Evolutionary conservation across 1,140 invertebrate genomes (phyloP).

Genomic region (Zophobas morio): DNA sequence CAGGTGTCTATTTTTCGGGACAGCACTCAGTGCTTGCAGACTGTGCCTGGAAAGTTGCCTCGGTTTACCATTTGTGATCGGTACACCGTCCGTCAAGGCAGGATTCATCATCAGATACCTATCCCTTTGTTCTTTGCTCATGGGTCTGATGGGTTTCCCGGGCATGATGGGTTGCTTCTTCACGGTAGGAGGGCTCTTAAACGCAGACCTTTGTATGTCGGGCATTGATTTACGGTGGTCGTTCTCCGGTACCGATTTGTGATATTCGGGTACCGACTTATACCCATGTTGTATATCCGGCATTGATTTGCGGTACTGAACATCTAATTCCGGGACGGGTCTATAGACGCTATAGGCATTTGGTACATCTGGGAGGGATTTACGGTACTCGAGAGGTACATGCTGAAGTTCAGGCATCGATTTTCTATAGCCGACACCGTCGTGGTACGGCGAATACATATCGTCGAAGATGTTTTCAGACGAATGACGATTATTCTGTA

Average conservation of each 20-base stretch:
- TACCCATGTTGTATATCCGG: conserved; percentile 60
- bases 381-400: conserved; percentile 54
- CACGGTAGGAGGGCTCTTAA: conserved; percentile 69
- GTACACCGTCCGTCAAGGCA: neutral
- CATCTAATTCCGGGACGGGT: conserved; percentile 47
- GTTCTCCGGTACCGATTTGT: conserved; percentile 17
- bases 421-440: conserved; percentile 73
- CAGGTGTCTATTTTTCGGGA: conserved; percentile 80
- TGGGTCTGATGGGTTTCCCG: conserved; percentile 64
- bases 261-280: conserved; percentile 44
- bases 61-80: conserved; percentile 23
- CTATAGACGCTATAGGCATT: conserved; percentile 52
- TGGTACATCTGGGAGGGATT: conserved; percentile 59
- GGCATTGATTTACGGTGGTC: conserved; percentile 72
- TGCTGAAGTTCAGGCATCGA: conserved; percentile 78
- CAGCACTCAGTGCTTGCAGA: conserved; percentile 83
- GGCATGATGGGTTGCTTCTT: conserved; percentile 59
- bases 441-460: conserved; percentile 59
- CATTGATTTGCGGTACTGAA: conserved; percentile 61
- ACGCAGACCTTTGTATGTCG: conserved; percentile 68
- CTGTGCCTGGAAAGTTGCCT: conserved; percentile 74
- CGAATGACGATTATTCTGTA: conserved; percentile 72
- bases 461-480: conserved; percentile 73
- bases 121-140: conserved; percentile 54
- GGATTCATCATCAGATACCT: conserved; percentile 37